A percentile compares a stretch with the other conserved stretches of the same genome.
These are phyloP conservation scores for Telmatherina bonti DNA, from an alignment of 2,797 vertebrate species.

Conservation along the genomic window DNA sequence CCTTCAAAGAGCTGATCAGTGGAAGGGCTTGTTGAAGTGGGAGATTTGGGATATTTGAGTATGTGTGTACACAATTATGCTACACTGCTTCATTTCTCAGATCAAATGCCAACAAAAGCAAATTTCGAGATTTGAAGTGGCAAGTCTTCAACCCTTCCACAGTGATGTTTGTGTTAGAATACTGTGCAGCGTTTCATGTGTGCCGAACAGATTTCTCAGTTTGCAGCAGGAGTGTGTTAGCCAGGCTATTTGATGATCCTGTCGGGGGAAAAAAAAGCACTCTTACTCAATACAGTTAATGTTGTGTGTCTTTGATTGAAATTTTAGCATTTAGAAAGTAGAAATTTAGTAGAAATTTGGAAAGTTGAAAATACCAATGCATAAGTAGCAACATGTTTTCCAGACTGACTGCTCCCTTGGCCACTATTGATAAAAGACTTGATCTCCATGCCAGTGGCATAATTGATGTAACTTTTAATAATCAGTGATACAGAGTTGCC, in stretches of 20 bases:
- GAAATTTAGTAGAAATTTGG: constrained; percentile 10
- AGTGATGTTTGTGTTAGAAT: constrained; percentile 73
- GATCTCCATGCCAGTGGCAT: constrained; percentile 43
- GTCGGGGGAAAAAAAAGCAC: constrained; percentile 24
- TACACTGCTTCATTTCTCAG: constrained; percentile 70
- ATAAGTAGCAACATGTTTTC: background rate
- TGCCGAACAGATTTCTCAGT: constrained; percentile 61
- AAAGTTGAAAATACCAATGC: background rate
- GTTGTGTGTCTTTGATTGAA: background rate
- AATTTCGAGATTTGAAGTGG: constrained; percentile 77
- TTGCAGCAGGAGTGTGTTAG: constrained; percentile 58
- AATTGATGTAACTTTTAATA: constrained; percentile 52
- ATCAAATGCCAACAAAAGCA: constrained; percentile 83
- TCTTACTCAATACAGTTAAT: constrained; percentile 12
- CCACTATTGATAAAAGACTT: constrained; percentile 40
- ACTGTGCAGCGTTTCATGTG: constrained; percentile 77
- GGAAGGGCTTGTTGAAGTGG: constrained; percentile 53
- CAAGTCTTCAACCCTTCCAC: constrained; percentile 72
- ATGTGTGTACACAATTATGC: constrained; percentile 67
- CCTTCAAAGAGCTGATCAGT: constrained; percentile 75
- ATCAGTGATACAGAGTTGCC: constrained; percentile 70
- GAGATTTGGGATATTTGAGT: constrained; percentile 61
- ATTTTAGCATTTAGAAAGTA: constrained; percentile 4
- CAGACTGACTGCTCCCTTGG: constrained; percentile 22
- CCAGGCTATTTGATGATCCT: constrained; percentile 42